Evolutionary conservation across 2,888 invertebrate species (phyloP).

Genomic region (Drosophila phalerata): DNA sequence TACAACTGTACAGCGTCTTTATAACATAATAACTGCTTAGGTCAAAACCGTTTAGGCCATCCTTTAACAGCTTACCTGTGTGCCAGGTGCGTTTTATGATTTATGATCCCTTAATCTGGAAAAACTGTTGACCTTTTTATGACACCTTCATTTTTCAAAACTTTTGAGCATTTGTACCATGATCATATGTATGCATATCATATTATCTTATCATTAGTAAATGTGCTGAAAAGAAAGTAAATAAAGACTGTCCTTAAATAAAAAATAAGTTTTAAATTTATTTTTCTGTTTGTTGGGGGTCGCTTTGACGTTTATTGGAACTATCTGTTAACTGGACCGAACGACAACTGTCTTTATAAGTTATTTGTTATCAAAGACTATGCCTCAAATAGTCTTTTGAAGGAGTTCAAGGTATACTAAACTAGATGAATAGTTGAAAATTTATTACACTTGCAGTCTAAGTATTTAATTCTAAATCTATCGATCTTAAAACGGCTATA

Average conservation of each 20-base stretch:
- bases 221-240: not conserved
- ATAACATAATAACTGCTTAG: not conserved
- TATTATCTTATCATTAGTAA: constrained; percentile 4
- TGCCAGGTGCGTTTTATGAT: not conserved
- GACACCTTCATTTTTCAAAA: constrained; percentile 1
- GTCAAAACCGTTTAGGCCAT: not conserved
- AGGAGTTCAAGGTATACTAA: not conserved
- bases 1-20: not conserved
- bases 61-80: constrained; percentile 4
- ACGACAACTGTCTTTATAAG: not conserved
- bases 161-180: constrained; percentile 1
- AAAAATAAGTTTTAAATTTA: constrained; percentile 1
- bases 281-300: constrained; percentile 16
- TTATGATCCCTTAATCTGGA: not conserved
- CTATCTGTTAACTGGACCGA: not conserved
- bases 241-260: constrained; percentile 12
- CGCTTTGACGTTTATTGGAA: not conserved
- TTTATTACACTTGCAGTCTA: too few species aligned
- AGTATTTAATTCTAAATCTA: not conserved
- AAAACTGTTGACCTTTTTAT: constrained; percentile 20
- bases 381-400: not conserved
- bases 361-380: not conserved
- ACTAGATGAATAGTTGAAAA: too few species aligned
- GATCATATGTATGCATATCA: constrained; percentile 3
- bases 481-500: not conserved